Evolutionary conservation across 2,797 vertebrate genomes (phyloP).

Genomic region (Acipenser oxyrinchus): DNA sequence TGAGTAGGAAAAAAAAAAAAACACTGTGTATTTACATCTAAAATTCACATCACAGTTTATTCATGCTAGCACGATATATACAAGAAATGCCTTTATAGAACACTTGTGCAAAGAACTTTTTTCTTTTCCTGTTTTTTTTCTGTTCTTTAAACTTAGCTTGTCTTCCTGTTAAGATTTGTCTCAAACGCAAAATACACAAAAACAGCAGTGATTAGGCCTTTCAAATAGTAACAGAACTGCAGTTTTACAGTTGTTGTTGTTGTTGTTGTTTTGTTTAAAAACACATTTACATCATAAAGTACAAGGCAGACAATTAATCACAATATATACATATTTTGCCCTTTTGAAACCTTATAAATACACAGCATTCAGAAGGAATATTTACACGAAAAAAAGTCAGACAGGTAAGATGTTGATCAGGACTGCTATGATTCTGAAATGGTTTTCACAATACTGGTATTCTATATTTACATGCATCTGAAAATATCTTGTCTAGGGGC

Average conservation of each 20-base stretch:
- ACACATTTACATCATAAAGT: conserved; percentile 82
- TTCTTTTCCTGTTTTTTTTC: conserved; percentile 12
- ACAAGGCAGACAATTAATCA: conserved; percentile 70
- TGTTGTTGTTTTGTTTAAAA: conserved; percentile 56
- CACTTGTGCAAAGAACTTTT: conserved; percentile 63
- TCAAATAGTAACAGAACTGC: conserved; percentile 68
- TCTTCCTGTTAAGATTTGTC: conserved; percentile 62
- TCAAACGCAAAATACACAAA: conserved; percentile 77
- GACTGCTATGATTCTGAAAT: conserved; percentile 27
- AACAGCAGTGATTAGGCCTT: conserved; percentile 61
- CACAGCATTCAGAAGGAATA: conserved; percentile 67
- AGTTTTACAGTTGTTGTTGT: conserved; percentile 26
- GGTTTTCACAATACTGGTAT: conserved; percentile 12
- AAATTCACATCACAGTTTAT: conserved; percentile 75
- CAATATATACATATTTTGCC: conserved; percentile 81
- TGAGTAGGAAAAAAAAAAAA: conserved; percentile 64
- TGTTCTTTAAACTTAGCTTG: conserved; percentile 53
- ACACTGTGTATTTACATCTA: conserved; percentile 87
- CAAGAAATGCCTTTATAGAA: conserved; percentile 69
- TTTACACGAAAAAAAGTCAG: conserved; percentile 58
- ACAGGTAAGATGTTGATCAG: conserved; percentile 20
- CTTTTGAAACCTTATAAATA: conserved; percentile 74
- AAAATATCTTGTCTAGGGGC: conserved; percentile 29
- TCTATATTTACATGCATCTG: conserved; percentile 28
- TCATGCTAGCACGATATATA: conserved; percentile 92